Percentiles rank a stretch among this genome's conserved stretches.
These are phyloP conservation scores for Heliocidaris tuberculata DNA, from an alignment of 35 echinoderm and acorn worm species.

Conservation along the genomic window DNA sequence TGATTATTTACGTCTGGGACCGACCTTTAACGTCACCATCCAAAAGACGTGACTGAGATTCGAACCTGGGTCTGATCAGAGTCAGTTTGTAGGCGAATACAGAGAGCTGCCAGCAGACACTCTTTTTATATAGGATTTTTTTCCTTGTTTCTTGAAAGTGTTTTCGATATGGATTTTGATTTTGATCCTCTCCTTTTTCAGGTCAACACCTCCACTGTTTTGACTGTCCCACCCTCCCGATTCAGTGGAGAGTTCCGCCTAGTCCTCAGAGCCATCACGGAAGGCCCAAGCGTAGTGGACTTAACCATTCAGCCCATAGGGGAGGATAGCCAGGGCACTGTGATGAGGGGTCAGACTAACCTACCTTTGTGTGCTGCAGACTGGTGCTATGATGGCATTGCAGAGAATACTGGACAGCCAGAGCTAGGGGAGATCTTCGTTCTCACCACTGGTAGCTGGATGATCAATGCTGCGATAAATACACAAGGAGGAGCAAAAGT, in stretches of 20 bases:
- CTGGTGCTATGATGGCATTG: slow-evolving; percentile 77
- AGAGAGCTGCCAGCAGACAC: too few species aligned
- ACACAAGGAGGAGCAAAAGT: slow-evolving; percentile 79
- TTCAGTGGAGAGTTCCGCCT: slow-evolving; percentile 69
- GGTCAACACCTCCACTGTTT: slow-evolving; percentile 54
- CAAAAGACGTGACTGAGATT: too few species aligned
- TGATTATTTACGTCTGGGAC: too few species aligned
- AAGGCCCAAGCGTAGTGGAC: slow-evolving; percentile 61
- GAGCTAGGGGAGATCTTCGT: slow-evolving; percentile 32
- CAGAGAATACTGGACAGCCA: slow-evolving; percentile 33
- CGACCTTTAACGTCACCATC: too few species aligned
- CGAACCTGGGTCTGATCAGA: too few species aligned
- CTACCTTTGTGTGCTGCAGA: slow-evolving; percentile 53
- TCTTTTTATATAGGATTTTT: too few species aligned
- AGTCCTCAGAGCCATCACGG: slow-evolving; percentile 62
- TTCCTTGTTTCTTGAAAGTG: too few species aligned
- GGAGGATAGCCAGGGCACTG: slow-evolving; percentile 23
- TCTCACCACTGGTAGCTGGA: slow-evolving; percentile 68
- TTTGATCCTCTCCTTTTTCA: slow-evolving; percentile 25
- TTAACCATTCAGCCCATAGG: slow-evolving; percentile 64
- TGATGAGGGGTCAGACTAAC: slow-evolving; percentile 42
- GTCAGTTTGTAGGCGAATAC: too few species aligned
- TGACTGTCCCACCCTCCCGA: slow-evolving; percentile 67
- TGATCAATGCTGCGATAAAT: slow-evolving; percentile 52
- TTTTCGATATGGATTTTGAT: neutral